Base-by-base conservation (phyloP, 2,113 vertebrate genomes). In the Acrocephalus arundinaceus region DNA sequence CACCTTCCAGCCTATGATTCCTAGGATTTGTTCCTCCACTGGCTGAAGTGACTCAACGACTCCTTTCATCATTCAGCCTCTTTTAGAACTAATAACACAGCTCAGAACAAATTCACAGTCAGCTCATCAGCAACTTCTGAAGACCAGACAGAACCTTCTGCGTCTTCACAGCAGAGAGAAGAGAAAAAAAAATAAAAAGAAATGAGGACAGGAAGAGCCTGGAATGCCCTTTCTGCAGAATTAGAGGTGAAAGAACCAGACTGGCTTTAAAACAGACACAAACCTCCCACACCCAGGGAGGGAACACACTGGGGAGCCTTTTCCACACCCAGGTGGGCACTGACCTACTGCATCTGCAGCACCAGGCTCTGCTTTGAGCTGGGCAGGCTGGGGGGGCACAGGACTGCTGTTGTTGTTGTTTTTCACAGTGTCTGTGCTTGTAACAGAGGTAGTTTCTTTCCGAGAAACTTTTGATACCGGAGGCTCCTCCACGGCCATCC, bases 361-460 rank as follows among this genome's bases (percentile, higher is more conserved):
- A 66, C 91, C 94, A 92, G 97, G n/a, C 86, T 98, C 98, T 74
- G 89, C 78, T 90, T 98, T 98, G 93, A 95, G 93, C 94, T 96
- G 97, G 95, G 98, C 67, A 96, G 98, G 97, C 90, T 96, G 97
- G 67, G 98, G 94, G 27, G 95, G 98, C 65, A 97, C 97, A 57
- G 99, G 99, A 93, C 99, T 99, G 91, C 75, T 98, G 96, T 98
- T 99, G 97, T 98, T 99, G 96, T 98, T 99, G 97, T 99, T 99
- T 94, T 99, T 98, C 91, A 98, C 95, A 95, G 98, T 90, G 82
- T 98, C 99, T 91, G 98, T 98, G 74, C 97, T 97, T 35, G 98
- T 96, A 91, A 96, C 96, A 93, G 99, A 98, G 98, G 98, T 98
- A 81, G 96, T 91, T 93, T 99, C 99, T 98, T 99, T 99, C 51